phyloP scores from a whole-genome alignment of 2,797 vertebrate genomes.

The Bovichtus diacanthus region DNA sequence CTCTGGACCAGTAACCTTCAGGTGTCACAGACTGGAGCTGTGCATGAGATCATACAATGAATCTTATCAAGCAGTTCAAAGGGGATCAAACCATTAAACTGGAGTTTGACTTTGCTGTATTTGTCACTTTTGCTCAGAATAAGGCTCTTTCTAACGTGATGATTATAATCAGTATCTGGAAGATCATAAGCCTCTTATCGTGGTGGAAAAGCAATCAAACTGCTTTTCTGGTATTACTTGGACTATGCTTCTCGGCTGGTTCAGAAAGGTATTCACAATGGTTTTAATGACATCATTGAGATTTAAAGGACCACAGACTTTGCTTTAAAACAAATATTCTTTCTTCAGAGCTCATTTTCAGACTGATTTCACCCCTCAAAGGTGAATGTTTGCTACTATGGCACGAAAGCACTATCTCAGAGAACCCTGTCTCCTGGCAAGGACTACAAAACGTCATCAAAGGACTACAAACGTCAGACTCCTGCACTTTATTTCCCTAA shows the following conservation, averaged over 20 bases:
- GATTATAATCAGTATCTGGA: conserved; percentile 20
- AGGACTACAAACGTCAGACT: conserved; percentile 75
- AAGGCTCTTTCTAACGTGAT: conserved; percentile 31
- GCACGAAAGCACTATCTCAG: conserved; percentile 63
- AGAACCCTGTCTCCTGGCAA: conserved; percentile 55
- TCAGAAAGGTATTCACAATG: conserved; percentile 20
- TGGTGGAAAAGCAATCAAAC: conserved; percentile 5
- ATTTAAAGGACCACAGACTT: conserved; percentile 48
- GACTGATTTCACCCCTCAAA: conserved; percentile 51
- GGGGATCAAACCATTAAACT: conserved; percentile 40
- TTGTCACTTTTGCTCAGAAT: conserved; percentile 35
- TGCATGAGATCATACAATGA: conserved; percentile 25
- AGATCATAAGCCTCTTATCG: conserved; percentile 25
- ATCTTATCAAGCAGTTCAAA: conserved; percentile 7
- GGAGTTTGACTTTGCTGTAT: conserved; percentile 25
- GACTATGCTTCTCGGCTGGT: conserved; percentile 35
- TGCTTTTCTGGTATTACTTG: conserved; percentile 32
- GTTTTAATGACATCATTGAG: conserved; percentile 18
- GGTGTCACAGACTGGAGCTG: conserved; percentile 25
- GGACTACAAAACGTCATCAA: conserved; percentile 59
- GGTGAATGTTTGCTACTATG: conserved; percentile 62
- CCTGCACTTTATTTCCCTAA: conserved; percentile 79
- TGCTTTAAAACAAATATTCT: conserved; percentile 40
- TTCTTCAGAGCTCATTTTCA: conserved; percentile 47
- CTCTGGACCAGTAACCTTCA: conserved; percentile 32